Percentiles rank a stretch among this genome's conserved stretches.
phyloP scores from a whole-genome alignment of 92 coral and sea anemone genomes.

The Bergia puertoricense region DNA sequence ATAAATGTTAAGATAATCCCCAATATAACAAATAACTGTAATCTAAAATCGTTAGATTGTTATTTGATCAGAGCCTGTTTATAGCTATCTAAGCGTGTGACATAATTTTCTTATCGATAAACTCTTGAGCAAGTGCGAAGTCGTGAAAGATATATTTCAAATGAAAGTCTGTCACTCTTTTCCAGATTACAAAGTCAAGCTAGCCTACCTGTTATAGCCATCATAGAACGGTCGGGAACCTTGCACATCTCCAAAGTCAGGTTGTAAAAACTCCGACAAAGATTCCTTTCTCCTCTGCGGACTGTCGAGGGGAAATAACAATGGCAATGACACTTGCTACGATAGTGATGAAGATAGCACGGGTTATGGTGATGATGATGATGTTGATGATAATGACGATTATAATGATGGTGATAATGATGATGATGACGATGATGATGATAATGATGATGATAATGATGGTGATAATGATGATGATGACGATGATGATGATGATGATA shows the following conservation, averaged over 20 bases:
- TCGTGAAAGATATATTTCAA: neutral
- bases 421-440: too few relatives aligned
- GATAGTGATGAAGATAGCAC: too few relatives aligned
- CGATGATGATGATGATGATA: too few relatives aligned
- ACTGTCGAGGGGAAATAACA: slow-evolving; percentile 42
- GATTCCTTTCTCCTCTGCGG: slow-evolving; percentile 85
- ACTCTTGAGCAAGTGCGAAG: neutral
- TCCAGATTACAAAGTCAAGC: neutral
- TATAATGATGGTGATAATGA: too few relatives aligned
- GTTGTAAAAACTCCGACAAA: slow-evolving; percentile 91
- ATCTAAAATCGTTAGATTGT: neutral
- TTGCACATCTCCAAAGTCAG: slow-evolving; percentile 86
- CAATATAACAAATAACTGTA: too few relatives aligned
- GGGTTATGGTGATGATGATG: too few relatives aligned
- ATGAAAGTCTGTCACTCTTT: neutral
- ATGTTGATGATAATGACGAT: too few relatives aligned
- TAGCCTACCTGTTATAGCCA: slow-evolving; percentile 82
- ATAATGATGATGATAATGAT: neutral
- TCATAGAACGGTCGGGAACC: slow-evolving; percentile 81
- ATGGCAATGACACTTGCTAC: too few relatives aligned
- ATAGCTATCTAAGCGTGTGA: neutral
- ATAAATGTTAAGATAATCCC: too few relatives aligned
- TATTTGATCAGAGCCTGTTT: neutral
- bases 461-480: too few relatives aligned
- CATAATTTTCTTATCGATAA: neutral